phyloP scores from a whole-genome alignment of 2,888 invertebrate species.

The Sarcophaga variegata region DNA sequence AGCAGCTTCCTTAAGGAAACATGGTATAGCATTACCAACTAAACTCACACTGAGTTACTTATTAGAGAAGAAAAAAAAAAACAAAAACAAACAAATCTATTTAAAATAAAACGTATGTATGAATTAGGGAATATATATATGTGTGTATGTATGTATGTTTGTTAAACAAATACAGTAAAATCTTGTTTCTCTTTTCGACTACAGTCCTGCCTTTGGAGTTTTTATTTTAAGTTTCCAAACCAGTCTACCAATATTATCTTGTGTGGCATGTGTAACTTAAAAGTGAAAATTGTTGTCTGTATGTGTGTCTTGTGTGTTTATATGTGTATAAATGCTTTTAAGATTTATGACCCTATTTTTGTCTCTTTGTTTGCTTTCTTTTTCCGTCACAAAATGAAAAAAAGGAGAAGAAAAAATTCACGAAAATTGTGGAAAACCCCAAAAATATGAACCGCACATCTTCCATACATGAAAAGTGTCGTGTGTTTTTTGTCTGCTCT shows the following conservation, averaged over 20 bases:
- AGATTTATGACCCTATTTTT: slow-evolving; percentile 65
- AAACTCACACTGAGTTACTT: no score
- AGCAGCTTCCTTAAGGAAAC: slow-evolving; percentile 62
- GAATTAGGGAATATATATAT: no score
- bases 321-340: slow-evolving; percentile 37
- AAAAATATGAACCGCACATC: background rate
- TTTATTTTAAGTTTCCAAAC: no score
- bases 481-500: background rate
- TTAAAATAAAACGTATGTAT: no score
- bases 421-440: background rate
- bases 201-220: no score
- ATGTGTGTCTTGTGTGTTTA: background rate
- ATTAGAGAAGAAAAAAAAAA: no score
- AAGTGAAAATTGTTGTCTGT: slow-evolving; percentile 11
- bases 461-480: background rate
- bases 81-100: no score
- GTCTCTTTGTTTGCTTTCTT: background rate
- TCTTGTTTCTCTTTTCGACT: no score
- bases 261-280: background rate
- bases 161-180: no score
- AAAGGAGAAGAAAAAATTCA: background rate
- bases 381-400: background rate
- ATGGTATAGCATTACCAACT: no score
- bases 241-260: no score
- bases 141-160: no score